Evolutionary conservation across 2,888 invertebrate genomes (phyloP).

Genomic region (Willowsia nigromaculata): DNA sequence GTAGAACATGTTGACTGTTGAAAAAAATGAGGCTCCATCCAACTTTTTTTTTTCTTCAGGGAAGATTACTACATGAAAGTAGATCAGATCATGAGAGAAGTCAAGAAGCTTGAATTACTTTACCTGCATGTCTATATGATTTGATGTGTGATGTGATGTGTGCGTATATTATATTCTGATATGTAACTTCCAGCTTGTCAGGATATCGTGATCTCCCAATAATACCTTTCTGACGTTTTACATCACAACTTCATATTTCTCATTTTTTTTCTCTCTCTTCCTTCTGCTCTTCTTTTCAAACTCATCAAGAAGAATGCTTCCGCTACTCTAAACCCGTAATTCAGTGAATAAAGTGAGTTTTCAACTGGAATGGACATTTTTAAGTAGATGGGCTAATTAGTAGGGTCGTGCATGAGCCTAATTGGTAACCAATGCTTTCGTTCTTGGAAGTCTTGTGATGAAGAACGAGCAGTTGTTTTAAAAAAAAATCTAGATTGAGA

Average conservation of each 20-base stretch:
- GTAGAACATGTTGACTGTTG: neutral
- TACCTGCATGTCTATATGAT: neutral
- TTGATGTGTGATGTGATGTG: neutral
- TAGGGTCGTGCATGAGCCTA: slow-evolving; percentile 67
- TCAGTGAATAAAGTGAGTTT: slow-evolving; percentile 61
- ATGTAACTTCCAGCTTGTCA: slow-evolving; percentile 59
- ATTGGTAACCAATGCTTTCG: slow-evolving; percentile 59
- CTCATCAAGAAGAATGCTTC: slow-evolving; percentile 38
- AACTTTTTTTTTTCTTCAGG: neutral
- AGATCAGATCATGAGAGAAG: neutral
- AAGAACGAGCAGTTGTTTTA: neutral
- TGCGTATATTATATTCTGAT: too few species aligned
- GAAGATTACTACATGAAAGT: slow-evolving; percentile 21
- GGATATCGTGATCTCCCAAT: slow-evolving; percentile 68
- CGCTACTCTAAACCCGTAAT: slow-evolving; percentile 33
- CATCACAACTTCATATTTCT: slow-evolving; percentile 45
- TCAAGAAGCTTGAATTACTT: neutral
- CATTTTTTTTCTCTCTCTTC: neutral
- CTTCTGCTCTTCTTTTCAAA: neutral
- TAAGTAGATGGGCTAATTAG: slow-evolving; percentile 70
- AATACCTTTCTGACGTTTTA: slow-evolving; percentile 63
- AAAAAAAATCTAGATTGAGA: neutral
- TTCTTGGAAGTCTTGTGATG: slow-evolving; percentile 56
- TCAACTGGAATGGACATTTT: slow-evolving; percentile 60
- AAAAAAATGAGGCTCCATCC: neutral